Evolutionary conservation across 2,888 invertebrate species (phyloP).

Genomic region (Ceriagrion tenellum): DNA sequence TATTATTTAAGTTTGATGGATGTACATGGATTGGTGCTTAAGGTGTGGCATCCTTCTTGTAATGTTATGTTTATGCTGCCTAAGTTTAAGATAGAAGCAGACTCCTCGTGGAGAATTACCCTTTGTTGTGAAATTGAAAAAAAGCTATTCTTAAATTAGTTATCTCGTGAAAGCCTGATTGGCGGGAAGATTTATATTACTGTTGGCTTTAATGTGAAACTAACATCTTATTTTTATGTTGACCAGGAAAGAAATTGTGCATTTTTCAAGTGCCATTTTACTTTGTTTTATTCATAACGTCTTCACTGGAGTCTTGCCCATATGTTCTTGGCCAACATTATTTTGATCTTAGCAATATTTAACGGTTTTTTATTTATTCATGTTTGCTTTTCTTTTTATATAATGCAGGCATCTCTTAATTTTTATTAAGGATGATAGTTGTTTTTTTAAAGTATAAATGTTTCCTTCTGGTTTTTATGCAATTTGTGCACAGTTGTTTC

Average conservation of each 20-base stretch:
- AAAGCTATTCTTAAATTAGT: constrained; percentile 66
- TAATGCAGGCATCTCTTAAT: constrained; percentile 65
- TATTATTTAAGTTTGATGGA: constrained; percentile 68
- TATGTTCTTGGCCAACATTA: constrained; percentile 65
- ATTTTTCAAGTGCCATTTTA: constrained; percentile 67
- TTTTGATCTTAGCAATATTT: constrained; percentile 69
- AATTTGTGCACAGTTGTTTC: constrained; percentile 63
- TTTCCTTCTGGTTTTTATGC: constrained; percentile 66
- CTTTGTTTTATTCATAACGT: constrained; percentile 47
- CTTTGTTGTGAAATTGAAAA: constrained; percentile 68
- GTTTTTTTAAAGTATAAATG: constrained; percentile 66
- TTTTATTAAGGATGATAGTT: constrained; percentile 59
- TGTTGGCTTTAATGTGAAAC: constrained; percentile 69
- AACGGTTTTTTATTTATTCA: constrained; percentile 68
- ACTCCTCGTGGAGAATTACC: constrained; percentile 63
- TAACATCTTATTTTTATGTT: constrained; percentile 69
- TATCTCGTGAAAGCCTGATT: constrained; percentile 65
- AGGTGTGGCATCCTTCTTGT: constrained; percentile 49
- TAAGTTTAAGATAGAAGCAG: constrained; percentile 69
- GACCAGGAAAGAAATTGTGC: constrained; percentile 65
- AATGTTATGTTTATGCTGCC: constrained; percentile 70
- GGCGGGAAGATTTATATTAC: constrained; percentile 63
- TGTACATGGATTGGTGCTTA: constrained; percentile 69
- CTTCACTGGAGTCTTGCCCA: constrained; percentile 66
- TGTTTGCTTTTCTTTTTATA: constrained; percentile 67